phyloP scores from a whole-genome alignment of 2,888 invertebrate genomes.

The Sphaerophoria rueppellii region DNA sequence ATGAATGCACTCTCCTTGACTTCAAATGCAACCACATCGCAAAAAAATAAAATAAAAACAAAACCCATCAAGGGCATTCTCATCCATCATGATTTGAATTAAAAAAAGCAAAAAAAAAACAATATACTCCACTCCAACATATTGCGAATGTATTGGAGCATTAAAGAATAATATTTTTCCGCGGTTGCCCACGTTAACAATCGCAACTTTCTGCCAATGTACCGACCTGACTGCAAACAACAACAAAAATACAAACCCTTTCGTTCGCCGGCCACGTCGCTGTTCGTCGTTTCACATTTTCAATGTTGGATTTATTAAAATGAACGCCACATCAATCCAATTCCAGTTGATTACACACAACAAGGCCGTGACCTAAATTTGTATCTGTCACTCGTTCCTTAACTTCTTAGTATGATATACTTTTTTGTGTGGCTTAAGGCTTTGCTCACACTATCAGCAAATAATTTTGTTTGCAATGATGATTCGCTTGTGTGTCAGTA shows the following conservation, averaged over 20 bases:
- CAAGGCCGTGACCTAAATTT: slow-evolving; percentile 70
- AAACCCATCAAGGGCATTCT: slow-evolving; percentile 32
- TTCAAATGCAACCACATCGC: neutral
- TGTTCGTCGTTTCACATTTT: neutral
- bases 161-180: slow-evolving; percentile 30
- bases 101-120: slow-evolving; percentile 11
- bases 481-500: neutral
- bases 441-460: neutral
- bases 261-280: neutral
- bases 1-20: slow-evolving; percentile 37
- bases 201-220: slow-evolving; percentile 31
- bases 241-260: neutral
- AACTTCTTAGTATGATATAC: slow-evolving; percentile 23
- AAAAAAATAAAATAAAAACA: neutral
- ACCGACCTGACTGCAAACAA: neutral
- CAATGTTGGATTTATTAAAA: slow-evolving; percentile 49
- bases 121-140: neutral
- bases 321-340: slow-evolving; percentile 64
- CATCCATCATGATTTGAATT: slow-evolving; percentile 19
- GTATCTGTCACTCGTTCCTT: slow-evolving; percentile 50
- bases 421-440: neutral
- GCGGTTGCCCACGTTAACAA: slow-evolving; percentile 43
- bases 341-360: slow-evolving; percentile 58
- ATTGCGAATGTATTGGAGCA: neutral
- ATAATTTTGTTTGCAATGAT: neutral